Percentiles rank a stretch among this genome's conserved stretches.
phyloP scores from a whole-genome alignment of 2,797 vertebrate species.

The Pyrocephalus nanus region DNA sequence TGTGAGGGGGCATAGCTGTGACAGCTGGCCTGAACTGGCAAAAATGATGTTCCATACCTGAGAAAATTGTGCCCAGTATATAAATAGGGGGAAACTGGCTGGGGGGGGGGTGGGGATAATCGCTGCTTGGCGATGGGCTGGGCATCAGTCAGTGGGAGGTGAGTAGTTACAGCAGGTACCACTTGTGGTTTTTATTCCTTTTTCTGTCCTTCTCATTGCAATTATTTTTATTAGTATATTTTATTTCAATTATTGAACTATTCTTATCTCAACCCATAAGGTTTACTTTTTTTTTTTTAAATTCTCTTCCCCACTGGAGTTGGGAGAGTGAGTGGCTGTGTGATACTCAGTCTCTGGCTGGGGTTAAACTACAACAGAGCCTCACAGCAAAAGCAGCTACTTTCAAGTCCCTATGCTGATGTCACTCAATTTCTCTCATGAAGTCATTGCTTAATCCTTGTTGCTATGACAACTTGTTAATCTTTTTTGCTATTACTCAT shows the following conservation, averaged over 20 bases:
- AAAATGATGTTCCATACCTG: not conserved
- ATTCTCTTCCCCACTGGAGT: not conserved
- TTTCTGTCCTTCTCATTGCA: not conserved
- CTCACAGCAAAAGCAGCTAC: not conserved
- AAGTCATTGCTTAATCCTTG: not conserved
- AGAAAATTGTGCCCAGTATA: not conserved
- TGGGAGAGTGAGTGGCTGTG: not conserved
- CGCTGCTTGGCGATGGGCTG: fast-evolving
- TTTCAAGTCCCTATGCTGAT: slow-evolving; percentile 5
- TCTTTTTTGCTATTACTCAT: not conserved
- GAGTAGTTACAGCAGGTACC: not conserved
- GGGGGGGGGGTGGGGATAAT: fast-evolving
- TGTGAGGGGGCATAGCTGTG: not conserved
- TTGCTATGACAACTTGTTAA: slow-evolving; percentile 30
- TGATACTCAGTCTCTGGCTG: not conserved
- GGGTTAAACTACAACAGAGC: not conserved
- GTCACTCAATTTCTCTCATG: not conserved
- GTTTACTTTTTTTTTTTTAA: not conserved
- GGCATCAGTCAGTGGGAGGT: not conserved
- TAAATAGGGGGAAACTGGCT: fast-evolving
- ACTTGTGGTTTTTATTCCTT: not conserved
- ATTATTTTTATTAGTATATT: not conserved
- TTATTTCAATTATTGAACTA: not conserved
- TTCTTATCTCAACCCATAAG: not conserved
- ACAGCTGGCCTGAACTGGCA: not conserved